phyloP scores from a whole-genome alignment of 2,113 vertebrate genomes.

The Suncus etruscus region DNA sequence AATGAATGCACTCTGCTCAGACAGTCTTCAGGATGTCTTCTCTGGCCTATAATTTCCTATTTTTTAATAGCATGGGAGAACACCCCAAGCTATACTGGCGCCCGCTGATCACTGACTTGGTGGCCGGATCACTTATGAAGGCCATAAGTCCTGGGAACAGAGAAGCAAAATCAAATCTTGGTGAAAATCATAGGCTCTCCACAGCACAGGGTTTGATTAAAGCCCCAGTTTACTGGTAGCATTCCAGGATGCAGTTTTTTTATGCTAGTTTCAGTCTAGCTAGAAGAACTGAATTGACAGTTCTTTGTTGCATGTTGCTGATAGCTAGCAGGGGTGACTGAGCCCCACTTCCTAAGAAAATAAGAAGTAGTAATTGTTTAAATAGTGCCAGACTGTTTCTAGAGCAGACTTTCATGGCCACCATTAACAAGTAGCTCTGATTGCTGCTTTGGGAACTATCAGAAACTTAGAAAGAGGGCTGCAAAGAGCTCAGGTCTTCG shows the following conservation, averaged over 20 bases:
- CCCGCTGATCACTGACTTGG: neutral
- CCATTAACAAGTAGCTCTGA: neutral
- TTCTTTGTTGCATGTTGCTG: neutral
- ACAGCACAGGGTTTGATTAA: neutral
- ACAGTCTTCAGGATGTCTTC: neutral
- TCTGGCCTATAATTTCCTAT: neutral
- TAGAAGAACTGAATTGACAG: neutral
- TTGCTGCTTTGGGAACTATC: neutral
- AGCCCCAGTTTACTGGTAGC: neutral
- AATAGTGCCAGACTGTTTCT: neutral
- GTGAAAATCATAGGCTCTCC: neutral
- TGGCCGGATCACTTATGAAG: neutral
- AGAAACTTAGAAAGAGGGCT: neutral
- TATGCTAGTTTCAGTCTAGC: neutral
- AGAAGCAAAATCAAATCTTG: neutral
- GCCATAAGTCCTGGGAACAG: neutral
- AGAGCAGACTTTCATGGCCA: neutral
- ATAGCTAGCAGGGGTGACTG: neutral
- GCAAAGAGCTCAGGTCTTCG: too few species aligned
- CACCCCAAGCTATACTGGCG: too few species aligned
- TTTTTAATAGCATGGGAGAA: neutral
- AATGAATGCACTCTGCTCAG: neutral
- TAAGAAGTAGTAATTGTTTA: fast-evolving
- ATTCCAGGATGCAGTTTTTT: neutral
- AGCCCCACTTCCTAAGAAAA: neutral